Evolutionary conservation across 2,888 invertebrate genomes (phyloP), one percentile per base, ranked within the genome.

Genomic region (Meteorus colon): DNA sequence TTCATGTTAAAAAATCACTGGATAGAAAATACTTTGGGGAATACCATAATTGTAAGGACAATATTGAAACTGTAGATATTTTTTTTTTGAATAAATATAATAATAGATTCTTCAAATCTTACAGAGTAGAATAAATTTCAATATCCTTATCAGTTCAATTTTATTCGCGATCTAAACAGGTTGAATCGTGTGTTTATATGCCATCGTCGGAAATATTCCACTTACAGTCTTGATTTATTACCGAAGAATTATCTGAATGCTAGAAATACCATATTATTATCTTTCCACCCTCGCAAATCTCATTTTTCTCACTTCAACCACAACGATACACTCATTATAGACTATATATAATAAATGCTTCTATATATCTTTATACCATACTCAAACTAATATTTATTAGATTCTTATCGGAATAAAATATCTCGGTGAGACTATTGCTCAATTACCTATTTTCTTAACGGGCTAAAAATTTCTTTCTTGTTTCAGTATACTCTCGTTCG

Each of bases 211-310:
- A 81, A 79, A 85, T 79, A 74, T 77, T 73, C 86, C 87, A 87
- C 87, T 89, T 88, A 87, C 77, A 41, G 83, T 79, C 80, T 79
- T 89, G 88, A 89, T 89, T 89, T 89, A 89, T 89, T 84, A 84
- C 27, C 84, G 81, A 85, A 84, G 86, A 87, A 88, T 89, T 87
- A 88, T 88, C 87, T 84, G 86, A 89, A 89, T 88, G 88, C 87
- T 88, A 89, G 88, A 79, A 89, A 87, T 85, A 88, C 87, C 84
- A 85, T 89, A 87, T 89, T 85, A 89, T 89, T 89, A 89, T 87
- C 86, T 82, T 84, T 84, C 82, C 77, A 78, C 81, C 67, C 71
- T 66, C 65, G 29, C 69, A 65, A 75, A 29, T 55, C 24, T 69
- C 48, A 34, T 79, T 78, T 41, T 60, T 41, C 41, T 62, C 66